Evolutionary conservation across 2,888 invertebrate genomes (phyloP), one percentile per base, ranked within the genome.

Genomic region (Allophyes oxyacanthae): DNA sequence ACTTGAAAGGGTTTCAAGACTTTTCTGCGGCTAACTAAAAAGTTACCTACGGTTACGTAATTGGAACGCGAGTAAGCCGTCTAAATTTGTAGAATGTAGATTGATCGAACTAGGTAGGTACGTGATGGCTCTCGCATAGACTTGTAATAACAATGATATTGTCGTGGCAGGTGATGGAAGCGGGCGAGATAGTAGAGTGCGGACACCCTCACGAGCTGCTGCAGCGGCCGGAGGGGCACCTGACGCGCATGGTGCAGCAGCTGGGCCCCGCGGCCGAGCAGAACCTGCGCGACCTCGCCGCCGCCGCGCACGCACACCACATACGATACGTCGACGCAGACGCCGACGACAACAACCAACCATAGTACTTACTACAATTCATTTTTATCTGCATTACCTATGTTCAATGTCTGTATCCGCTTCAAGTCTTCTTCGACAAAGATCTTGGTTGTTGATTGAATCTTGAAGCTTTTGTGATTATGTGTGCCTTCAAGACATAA

Each of bases 131-230:
- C 2, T 20, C 20, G 20, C 2, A 20, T 4, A 20, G 4, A 2
- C 4, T 20, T 20, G 20, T 20, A 20, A 4, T 20, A n/a, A 20
- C 20, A 20, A 20, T 3, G 20, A 20, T 20, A 20, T 20, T 20
- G 20, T 20, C 4, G 20, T 20, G 20, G 9, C 64, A 94, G 93
- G 93, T 94, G 1, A 94, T 96, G 88, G 95, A 96, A 77, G 95
- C 95, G 0, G 96, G 96, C 0, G 85, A 88, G 62, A 93, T 96
- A 64, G 89, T 94, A 41, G 97, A 98, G 89, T 96, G 96, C 75
- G 97, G 97, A 51, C 95, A 96, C 69, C 98, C 98, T 0, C 94
- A 96, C 79, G 88, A 94, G 42, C 82, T 97, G 28, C 84, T 96
- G 30, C 93, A 95, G 69, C 92, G 94, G 49, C 87, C 89, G 15